Evolutionary conservation across 2,797 vertebrate species (phyloP), one percentile per base, ranked within the genome.

Genomic region (Danio jaintianensis): DNA sequence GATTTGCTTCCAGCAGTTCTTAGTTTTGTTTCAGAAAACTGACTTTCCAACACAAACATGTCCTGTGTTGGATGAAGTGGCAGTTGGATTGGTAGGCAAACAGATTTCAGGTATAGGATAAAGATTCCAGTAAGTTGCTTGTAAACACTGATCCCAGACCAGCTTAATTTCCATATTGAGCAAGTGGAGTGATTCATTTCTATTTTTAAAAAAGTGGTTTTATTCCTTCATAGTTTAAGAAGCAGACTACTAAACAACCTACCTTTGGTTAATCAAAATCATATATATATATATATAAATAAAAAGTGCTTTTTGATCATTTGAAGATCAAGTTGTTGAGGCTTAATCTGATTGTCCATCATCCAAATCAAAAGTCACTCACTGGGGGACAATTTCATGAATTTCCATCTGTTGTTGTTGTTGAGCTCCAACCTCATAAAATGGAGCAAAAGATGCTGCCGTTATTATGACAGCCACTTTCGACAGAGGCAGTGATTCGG

Each of bases 381-480:
- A 66, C 7, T 12, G 52, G 29, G 36, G 43, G 11, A 29, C n/a
- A 38, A n/a, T 59, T 55, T 62, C 22, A 13, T 22, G 48, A 43
- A 53, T 75, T 18, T 64, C 18, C 10, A 58, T 67, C 53, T 59
- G 38, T 42, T 66, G 29, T n/a, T n/a, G 47, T 36, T 22, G 10
- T 50, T 36, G 42, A 66, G 22, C 50, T 13, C 11, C 48, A 55
- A 5, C 4, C 86, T 96, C 92, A 97, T 43, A 96, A 91, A 82
- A 97, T 92, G 56, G 92, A 94, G 88, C 96, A 97, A 89, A 96
- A 96, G 90, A 96, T 93, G 84, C 94, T 97, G 80, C 94, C 89
- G 0, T 92, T 95, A 16, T 90, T 94, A 83, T 96, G 96, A 90
- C 96, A 98, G 56, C 95, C 95, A 0, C 93, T 94, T 45, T 96